phyloP scores from a whole-genome alignment of 2,888 invertebrate genomes.

The Uropetala carovei region DNA sequence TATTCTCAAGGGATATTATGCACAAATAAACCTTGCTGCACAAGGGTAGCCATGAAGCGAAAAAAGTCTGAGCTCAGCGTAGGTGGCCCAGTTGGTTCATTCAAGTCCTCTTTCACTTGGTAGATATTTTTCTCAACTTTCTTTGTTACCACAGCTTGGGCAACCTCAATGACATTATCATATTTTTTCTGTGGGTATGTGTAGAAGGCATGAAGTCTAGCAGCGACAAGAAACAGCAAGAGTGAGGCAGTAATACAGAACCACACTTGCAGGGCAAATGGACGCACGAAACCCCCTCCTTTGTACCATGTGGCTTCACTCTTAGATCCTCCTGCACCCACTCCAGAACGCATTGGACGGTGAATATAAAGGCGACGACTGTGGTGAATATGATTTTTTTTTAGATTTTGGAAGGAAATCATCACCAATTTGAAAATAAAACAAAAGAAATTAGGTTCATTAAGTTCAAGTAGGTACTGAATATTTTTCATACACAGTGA shows the following conservation, averaged over 20 bases:
- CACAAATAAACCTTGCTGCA: conserved; percentile 30
- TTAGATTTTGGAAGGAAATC: background rate
- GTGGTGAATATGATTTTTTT: background rate
- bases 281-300: conserved; percentile 45
- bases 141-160: background rate
- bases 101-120: background rate
- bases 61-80: conserved; percentile 45
- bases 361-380: conserved; percentile 37
- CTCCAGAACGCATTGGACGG: conserved; percentile 37
- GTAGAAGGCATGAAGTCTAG: conserved; percentile 25
- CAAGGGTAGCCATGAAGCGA: conserved; percentile 39
- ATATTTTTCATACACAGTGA: no score
- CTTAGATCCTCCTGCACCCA: conserved; percentile 38
- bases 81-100: background rate
- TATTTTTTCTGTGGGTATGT: background rate
- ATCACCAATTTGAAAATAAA: no score
- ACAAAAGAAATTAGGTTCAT: no score
- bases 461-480: no score
- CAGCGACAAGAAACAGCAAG: conserved; percentile 18
- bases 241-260: conserved; percentile 32
- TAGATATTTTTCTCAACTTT: background rate
- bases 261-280: conserved; percentile 49
- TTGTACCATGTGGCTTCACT: conserved; percentile 47
- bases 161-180: background rate
- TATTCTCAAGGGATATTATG: background rate